Evolutionary conservation across 2,113 vertebrate genomes (phyloP).

Genomic region (Salvelinus alpinus): DNA sequence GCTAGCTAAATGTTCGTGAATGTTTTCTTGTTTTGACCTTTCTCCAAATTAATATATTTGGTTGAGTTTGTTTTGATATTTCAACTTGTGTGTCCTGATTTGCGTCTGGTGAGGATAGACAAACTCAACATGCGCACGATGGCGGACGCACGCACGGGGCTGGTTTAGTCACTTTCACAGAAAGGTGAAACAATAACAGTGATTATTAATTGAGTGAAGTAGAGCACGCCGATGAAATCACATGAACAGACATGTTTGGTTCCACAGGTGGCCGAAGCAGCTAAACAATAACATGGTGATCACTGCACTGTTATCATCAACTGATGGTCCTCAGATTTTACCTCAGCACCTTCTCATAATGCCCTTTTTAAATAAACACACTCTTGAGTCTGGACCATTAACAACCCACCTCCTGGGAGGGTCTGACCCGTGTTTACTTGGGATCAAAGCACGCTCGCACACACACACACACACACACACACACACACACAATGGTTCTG

Average conservation of each 20-base stretch:
- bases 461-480: background rate
- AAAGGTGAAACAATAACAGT: slow-evolving; percentile 1
- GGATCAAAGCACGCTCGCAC: background rate
- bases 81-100: no score
- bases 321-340: background rate
- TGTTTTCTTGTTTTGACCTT: no score
- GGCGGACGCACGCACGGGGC: no score
- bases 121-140: no score
- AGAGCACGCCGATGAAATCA: no score
- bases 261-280: background rate
- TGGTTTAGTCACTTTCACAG: background rate
- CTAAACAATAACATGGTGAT: background rate
- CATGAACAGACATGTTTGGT: slow-evolving; percentile 1
- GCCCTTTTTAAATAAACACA: background rate
- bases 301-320: background rate
- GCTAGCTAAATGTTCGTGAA: no score
- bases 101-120: no score
- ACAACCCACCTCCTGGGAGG: background rate
- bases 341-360: slow-evolving; percentile 3
- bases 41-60: no score
- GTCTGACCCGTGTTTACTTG: background rate
- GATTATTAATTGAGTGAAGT: background rate
- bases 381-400: background rate
- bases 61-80: no score
- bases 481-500: background rate